Evolutionary conservation across 2,888 invertebrate species (phyloP), one percentile per base, ranked within the genome.

Genomic region (Dexiosoma caninum): DNA sequence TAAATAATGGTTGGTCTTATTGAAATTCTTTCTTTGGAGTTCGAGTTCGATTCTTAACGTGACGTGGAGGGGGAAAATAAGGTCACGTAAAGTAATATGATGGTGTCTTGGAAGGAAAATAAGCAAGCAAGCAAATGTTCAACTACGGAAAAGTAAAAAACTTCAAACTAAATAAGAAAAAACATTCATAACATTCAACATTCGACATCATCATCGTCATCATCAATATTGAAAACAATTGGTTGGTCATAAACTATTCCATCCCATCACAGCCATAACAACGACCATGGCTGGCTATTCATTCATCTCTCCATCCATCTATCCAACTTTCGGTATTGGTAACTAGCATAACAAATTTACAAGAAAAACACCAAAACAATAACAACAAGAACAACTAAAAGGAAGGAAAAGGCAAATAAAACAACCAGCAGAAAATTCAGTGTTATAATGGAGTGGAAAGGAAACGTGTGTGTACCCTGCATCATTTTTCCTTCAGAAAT

Each of bases 161-260:
- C 21, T 46, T 44, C n/a, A 66, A 66, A 62, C 44, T 9, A 53
- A 69, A 70, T 35, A 77, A 59, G 23, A 55, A 72, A n/a, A 77
- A 81, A 64, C 81, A 81, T 77, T 81, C 69, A 81, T 81, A 77
- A 81, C 72, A 72, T 81, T 77, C 69, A n/a, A n/a, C n/a, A n/a
- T n/a, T n/a, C n/a, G n/a, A 81, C 81, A 81, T 80, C 80, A 76
- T 62, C 74, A 66, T 67, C 75, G 55, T 66, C 66, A 66, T 75
- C 66, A 75, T 72, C 81, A 81, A 81, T 77, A 77, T 23, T 62
- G 62, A 62, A 67, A 81, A 77, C 72, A 81, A 81, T 81, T 76
- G 80, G 37, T 76, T 72, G 80, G 76, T 57, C 66, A 71, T 76
- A 81, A 76, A 76, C 60, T 60, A 59, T 66, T 60, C 46, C 72